Conservation (phyloP, 2,888 invertebrate genomes). For the Imbricaverruca yamaguchii region DNA sequence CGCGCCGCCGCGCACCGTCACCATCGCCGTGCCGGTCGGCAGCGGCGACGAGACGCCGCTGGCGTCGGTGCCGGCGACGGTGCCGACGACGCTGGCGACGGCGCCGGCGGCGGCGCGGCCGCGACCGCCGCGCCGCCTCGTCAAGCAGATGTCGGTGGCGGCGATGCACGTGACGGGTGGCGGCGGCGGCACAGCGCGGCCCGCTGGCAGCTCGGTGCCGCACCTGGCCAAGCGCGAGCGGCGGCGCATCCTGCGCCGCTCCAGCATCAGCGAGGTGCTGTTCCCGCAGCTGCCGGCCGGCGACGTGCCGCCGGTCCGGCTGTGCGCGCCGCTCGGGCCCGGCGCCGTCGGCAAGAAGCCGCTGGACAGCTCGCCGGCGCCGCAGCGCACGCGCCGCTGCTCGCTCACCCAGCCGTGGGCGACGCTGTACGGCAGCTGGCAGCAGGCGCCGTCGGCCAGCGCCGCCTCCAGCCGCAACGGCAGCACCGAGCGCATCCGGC, state of each 20-base stretch:
- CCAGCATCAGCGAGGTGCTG: constrained; percentile 29
- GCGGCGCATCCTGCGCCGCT: constrained; percentile 31
- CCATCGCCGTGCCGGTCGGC: not conserved
- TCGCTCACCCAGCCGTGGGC: constrained; percentile 37
- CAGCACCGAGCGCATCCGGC: constrained; percentile 27
- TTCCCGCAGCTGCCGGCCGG: constrained; percentile 12
- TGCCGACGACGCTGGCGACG: not conserved
- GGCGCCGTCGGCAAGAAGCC: constrained; percentile 31
- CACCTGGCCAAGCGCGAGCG: constrained; percentile 32
- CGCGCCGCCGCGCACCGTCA: not conserved
- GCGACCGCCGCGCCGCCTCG: constrained; percentile 30
- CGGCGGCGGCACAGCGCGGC: not conserved
- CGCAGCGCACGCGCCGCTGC: constrained; percentile 34
- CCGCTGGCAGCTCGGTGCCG: constrained; percentile 25
- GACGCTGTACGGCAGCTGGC: constrained; percentile 37
- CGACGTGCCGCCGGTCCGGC: constrained; percentile 6
- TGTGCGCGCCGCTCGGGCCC: constrained; percentile 25
- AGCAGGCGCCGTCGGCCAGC: constrained; percentile 28
- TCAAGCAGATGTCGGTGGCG: constrained; percentile 32
- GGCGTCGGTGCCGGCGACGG: not conserved
- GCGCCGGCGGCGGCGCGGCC: constrained; percentile 22
- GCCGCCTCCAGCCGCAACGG: constrained; percentile 34
- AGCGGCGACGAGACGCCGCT: not conserved
- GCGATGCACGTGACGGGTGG: constrained; percentile 21
- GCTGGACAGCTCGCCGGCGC: constrained; percentile 26